Evolutionary conservation across 2,888 invertebrate species (phyloP).

Genomic region (Peribatodes rhomboidaria): DNA sequence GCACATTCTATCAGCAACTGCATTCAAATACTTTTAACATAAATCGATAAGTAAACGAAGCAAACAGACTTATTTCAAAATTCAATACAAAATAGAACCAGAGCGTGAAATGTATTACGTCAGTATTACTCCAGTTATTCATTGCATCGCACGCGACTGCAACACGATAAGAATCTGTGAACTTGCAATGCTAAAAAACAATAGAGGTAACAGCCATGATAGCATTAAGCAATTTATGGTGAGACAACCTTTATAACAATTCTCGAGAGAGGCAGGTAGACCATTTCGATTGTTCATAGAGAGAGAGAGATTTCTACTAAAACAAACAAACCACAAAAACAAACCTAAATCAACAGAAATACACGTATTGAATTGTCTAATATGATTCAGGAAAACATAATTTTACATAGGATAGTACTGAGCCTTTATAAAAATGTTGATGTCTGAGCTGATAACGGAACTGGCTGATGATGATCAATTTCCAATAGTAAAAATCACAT

Average conservation of each 20-base stretch:
- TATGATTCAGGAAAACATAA: too few species aligned
- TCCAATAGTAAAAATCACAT: too few species aligned
- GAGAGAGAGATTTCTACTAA: neutral
- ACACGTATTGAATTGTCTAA: too few species aligned
- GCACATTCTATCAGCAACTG: neutral
- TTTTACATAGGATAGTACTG: too few species aligned
- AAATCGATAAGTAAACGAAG: conserved; percentile 17
- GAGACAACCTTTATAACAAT: neutral
- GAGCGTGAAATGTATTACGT: conserved; percentile 50
- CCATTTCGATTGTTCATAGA: neutral
- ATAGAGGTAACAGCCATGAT: conserved; percentile 27
- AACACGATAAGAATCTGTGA: conserved; percentile 51
- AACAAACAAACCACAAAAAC: too few species aligned
- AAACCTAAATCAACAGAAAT: too few species aligned
- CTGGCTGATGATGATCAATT: too few species aligned
- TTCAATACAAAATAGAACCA: conserved; percentile 34
- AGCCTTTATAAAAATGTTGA: too few species aligned
- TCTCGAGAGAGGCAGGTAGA: neutral
- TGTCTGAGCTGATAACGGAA: too few species aligned
- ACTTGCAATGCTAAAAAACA: conserved; percentile 41
- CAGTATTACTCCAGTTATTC: conserved; percentile 50
- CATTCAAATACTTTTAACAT: too few species aligned
- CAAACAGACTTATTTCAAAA: conserved; percentile 33
- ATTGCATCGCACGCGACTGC: conserved; percentile 42
- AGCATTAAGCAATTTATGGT: conserved; percentile 34